Evolutionary conservation across 2,888 invertebrate species (phyloP), one percentile per base, ranked within the genome.

Genomic region (Meghimatium bilineatum): DNA sequence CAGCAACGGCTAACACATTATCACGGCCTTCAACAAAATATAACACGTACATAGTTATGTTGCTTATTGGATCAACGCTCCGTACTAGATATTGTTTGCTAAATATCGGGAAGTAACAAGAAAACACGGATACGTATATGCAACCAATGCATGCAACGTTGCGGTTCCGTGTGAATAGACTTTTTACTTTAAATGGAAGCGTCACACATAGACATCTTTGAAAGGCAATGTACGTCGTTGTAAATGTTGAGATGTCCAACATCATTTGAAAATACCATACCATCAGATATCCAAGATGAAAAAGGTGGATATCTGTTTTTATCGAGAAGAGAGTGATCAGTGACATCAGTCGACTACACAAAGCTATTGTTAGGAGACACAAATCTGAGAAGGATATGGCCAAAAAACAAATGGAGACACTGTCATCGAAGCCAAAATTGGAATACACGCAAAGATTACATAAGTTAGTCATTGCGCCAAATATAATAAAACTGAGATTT

Each of bases 171-270:
- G 80, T 56, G 72, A 80, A 72, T 34, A 80, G 52, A 32, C 29
- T 29, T n/a, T 34, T 80, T 8, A 80, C 44, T 52, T 44, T 52
- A 14, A 80, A 80, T 14, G 80, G 80, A 0, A 80, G 38, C 0
- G 60, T 72, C 1, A 80, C 80, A 26, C 34, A 56, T 6, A 67
- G 52, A 38, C 80, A 80, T 38, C 80, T 72, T n/a, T 80, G 72
- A 14, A 80, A n/a, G 10, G 80, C 71, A 3, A 80, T 80, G 29
- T 36, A 71, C 29, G 80, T 80, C 20, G 72, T 80, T 34, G 60
- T 71, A 10, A 71, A 60, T 10, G 49, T 52, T 8, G 80, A 80
- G 1, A 80, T 72, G 26, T 67, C 80, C 69, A 49, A 14, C 17
- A 80, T 29, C 80, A 80, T 69, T 49, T 44, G 67, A 32, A 38